Conservation (phyloP, 1,140 invertebrate genomes). For the Eubasilissa regina region DNA sequence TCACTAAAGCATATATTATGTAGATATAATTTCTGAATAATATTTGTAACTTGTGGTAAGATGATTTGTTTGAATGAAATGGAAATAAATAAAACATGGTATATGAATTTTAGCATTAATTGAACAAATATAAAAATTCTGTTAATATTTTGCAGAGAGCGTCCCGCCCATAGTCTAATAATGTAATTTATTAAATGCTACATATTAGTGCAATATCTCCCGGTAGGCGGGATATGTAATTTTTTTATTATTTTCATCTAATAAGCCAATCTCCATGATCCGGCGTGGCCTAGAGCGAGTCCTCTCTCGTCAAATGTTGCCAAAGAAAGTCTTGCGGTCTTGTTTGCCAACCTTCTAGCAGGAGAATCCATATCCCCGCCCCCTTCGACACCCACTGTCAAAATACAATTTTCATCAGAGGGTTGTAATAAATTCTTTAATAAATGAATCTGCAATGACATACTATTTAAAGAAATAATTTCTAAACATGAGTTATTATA, state of each 20-base stretch:
- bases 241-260: neutral
- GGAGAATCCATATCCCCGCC: slow-evolving; percentile 88
- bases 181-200: no score
- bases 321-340: slow-evolving; percentile 87
- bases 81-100: no score
- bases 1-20: no score
- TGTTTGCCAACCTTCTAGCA: slow-evolving; percentile 88
- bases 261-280: slow-evolving; percentile 57
- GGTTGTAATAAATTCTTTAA: neutral
- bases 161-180: no score
- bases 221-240: no score
- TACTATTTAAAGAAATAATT: neutral
- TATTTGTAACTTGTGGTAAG: no score
- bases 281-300: slow-evolving; percentile 67
- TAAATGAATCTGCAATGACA: neutral
- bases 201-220: no score
- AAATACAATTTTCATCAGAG: neutral
- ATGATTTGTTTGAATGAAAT: no score
- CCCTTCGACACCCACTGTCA: slow-evolving; percentile 68
- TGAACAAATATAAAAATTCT: no score
- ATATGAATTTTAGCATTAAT: no score
- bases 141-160: no score
- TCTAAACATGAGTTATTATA: neutral
- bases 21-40: no score
- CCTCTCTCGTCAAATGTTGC: slow-evolving; percentile 92